Conservation (phyloP, 2,888 invertebrate genomes). For the Lasioglossum vierecki region DNA sequence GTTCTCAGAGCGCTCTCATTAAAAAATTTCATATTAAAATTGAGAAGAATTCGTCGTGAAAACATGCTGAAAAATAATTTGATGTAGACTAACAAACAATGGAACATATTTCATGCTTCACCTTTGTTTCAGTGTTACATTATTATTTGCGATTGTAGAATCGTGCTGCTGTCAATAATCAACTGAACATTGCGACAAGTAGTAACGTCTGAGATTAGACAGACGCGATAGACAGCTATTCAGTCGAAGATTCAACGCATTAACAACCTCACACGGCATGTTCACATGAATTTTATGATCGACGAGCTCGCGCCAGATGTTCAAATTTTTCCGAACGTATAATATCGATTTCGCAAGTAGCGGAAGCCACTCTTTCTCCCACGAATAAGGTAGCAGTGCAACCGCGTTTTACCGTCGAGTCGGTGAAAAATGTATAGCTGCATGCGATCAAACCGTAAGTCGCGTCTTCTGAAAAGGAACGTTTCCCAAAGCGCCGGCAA, state of each 20-base stretch:
- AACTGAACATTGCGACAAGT: background rate
- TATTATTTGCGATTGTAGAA: background rate
- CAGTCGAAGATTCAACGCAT: background rate
- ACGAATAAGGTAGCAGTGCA: background rate
- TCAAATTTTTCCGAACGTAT: background rate
- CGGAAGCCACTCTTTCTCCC: background rate
- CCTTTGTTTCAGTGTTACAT: background rate
- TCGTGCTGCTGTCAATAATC: no score
- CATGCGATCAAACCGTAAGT: background rate
- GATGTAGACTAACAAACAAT: background rate
- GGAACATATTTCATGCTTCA: background rate
- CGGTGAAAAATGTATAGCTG: background rate
- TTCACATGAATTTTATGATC: background rate
- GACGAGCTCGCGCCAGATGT: background rate
- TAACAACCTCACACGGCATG: background rate
- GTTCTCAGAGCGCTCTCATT: background rate
- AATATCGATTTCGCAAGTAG: background rate
- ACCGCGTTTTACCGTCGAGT: background rate
- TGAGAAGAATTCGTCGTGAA: background rate
- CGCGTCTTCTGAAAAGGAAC: background rate
- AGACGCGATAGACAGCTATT: background rate
- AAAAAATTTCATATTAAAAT: background rate
- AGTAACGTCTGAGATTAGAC: background rate
- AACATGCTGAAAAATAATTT: background rate
- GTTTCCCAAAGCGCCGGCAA: constrained; percentile 8